Evolutionary conservation across 2,113 vertebrate genomes (phyloP), one percentile per base, ranked within the genome.

Genomic region (Sakesphorus luctuosus): DNA sequence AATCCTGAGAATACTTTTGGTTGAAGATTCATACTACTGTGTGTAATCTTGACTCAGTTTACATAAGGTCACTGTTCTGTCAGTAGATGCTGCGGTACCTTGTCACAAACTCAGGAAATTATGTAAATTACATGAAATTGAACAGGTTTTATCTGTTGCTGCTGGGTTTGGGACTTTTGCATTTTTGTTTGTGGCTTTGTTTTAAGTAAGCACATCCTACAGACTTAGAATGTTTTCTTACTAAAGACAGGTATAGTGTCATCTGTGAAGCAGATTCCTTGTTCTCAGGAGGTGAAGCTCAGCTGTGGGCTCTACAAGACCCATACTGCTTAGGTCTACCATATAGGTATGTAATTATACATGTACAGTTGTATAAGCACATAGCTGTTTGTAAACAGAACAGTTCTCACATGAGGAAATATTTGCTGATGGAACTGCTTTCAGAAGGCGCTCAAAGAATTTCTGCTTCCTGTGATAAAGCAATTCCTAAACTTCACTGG

Each of bases 131-230:
- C 59, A 36, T 36, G 31, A 90, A 78, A 49, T 19, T 13, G 65
- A 93, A 56, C 85, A 93, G 47, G 40, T 93, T 94, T 94, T 92
- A 89, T 80, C 87, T 87, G 75, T 75, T 73, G 38, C 52, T 67
- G 33, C 44, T 81, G 65, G 20, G 44, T 91, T 93, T 89, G 71
- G 52, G 62, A 73, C 38, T 89, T 84, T 5, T 9, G 19, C 26
- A 23, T 82, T 91, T 93, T 52, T 73, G 23, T 92, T 78, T 49
- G 65, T 67, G 80, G 55, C 49, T 94, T 88, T 95, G 76, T 87
- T 95, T 94, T 77, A 84, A 71, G 69, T 66, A 92, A 91, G 43
- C 78, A 49, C 49, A 23, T 92, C 36, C 29, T 62, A 58, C 59
- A 86, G 90, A 80, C 15, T 83, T 91, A 36, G 59, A 84, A 71